phyloP scores from a whole-genome alignment of 2,888 invertebrate species.

The Polymixis lichenea region DNA sequence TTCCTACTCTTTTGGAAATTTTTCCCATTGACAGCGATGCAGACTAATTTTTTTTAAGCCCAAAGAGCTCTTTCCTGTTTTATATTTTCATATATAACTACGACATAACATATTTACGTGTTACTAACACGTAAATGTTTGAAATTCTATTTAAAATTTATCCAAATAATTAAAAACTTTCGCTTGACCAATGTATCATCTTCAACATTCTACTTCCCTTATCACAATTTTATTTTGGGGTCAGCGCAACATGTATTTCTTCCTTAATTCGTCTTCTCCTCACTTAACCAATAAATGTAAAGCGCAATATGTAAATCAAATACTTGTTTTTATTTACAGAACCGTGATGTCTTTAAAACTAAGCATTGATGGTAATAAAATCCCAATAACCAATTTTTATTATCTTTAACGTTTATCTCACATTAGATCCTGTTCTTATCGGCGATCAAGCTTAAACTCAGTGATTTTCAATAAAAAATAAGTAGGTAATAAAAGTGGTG shows the following conservation, averaged over 20 bases:
- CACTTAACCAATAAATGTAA: conserved; percentile 1
- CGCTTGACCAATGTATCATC: background rate
- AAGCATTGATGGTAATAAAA: conserved; percentile 63
- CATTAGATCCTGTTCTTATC: conserved; percentile 61
- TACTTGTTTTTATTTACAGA: conserved; percentile 48
- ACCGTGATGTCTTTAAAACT: conserved; percentile 48
- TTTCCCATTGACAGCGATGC: too few species aligned
- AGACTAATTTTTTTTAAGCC: too few species aligned
- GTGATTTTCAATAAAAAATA: conserved; percentile 57
- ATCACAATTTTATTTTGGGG: too few species aligned
- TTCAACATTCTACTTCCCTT: too few species aligned
- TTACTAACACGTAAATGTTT: too few species aligned
- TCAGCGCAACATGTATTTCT: too few species aligned
- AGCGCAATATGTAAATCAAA: conserved; percentile 30
- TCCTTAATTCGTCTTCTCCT: too few species aligned
- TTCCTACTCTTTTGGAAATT: too few species aligned
- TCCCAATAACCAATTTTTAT: conserved; percentile 58
- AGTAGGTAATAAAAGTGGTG: conserved; percentile 59
- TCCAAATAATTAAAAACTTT: background rate
- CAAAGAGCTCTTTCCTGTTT: too few species aligned
- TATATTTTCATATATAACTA: too few species aligned
- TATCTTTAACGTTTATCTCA: conserved; percentile 54
- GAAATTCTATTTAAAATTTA: too few species aligned
- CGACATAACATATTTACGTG: too few species aligned
- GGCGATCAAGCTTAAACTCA: conserved; percentile 52